Evolutionary conservation across 2,797 vertebrate genomes (phyloP), one percentile per base, ranked within the genome.

Genomic region (Bradypodion ventrale): DNA sequence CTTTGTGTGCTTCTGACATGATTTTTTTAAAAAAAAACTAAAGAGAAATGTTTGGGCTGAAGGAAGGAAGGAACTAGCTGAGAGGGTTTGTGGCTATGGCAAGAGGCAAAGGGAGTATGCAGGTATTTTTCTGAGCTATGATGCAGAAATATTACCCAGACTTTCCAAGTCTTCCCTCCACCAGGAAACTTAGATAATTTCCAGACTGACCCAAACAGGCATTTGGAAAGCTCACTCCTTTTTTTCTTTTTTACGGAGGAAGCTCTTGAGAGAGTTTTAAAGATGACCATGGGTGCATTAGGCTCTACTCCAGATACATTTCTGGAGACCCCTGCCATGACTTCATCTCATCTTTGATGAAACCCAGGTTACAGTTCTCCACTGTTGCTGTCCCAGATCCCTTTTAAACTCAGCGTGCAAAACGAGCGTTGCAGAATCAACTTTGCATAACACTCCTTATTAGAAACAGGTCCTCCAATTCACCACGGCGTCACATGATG

Each of bases 391-490:
- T 85, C 78, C 63, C 40, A 46, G 73, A 76, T 40, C 25, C 8
- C 27, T 68, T 85, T 35, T 32, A 32, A 86, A 87, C 76, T 7
- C 77, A 82, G 65, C 52, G 68, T 44, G 23, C 85, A 16, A 70
- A 76, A 79, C 2, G 83, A 0, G 0, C 84, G 85, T 90, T 92
- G 90, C 86, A 77, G 91, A 89, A 72, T 89, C 92, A 89, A 90
- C 78, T 90, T 82, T 86, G 46, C 87, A 87, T 82, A 89, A 88
- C 75, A 12, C 66, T 83, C 32, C 16, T 93, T 85, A 92, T 93
- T 93, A 77, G 91, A 92, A 93, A 89, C 93, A 93, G 94, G 60
- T 83, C 70, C 1, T 0, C 46, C 84, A 84, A 35, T 75, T 83
- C 70, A 42, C 73, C 32, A 1, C 65, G 76, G 63, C 40, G 65